Base-by-base conservation (phyloP, 2,888 invertebrate species). In the Drosophila siamana region DNA sequence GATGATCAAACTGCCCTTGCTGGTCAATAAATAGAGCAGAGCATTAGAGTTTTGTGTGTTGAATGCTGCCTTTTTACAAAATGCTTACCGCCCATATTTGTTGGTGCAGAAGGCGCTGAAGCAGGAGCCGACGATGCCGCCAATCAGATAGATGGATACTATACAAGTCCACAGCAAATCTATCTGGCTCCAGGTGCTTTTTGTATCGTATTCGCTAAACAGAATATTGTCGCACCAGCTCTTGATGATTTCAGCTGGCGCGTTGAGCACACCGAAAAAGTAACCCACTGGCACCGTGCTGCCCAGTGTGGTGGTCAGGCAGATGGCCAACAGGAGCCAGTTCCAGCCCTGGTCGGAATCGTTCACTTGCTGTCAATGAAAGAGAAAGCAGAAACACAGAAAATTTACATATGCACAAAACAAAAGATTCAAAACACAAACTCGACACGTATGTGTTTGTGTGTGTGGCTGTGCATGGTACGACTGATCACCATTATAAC, bases 101-200 rank as follows among this genome's bases (percentile, higher is more conserved):
- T 97, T 94, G 22, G 96, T 96, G 16, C 96, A 90, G 87, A 94
- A 94, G 13, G 97, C 96, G 0, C 97, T 96, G 0, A 95, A 92
- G 38, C 97, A 93, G 4, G 98, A 98, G 0, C 98, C 98, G 19
- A 95, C 93, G 80, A 97, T 96, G 40, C 98, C 98, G 5, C 98
- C 98, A 30, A 98, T 94, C 30, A 98, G 94, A 92, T 97, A 98
- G 71, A 97, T 95, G 28, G 98, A 96, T 6, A 98, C 97, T 19
- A 97, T 94, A n/a, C 93, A 92, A 0, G 96, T 94, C 97, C 97
- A 98, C 8, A 97, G 90, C 47, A 96, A 90, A 67, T 95, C 93
- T 74, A 97, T 90, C 82, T 93, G 92, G 33, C 87, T 80, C 0
- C 91, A 81, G 24, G 91, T 91, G 40, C 96, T 89, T 0, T 90